These are phyloP conservation scores for Ariolimax columbianus DNA, from an alignment of 2,888 invertebrate species.

Conservation along the genomic window DNA sequence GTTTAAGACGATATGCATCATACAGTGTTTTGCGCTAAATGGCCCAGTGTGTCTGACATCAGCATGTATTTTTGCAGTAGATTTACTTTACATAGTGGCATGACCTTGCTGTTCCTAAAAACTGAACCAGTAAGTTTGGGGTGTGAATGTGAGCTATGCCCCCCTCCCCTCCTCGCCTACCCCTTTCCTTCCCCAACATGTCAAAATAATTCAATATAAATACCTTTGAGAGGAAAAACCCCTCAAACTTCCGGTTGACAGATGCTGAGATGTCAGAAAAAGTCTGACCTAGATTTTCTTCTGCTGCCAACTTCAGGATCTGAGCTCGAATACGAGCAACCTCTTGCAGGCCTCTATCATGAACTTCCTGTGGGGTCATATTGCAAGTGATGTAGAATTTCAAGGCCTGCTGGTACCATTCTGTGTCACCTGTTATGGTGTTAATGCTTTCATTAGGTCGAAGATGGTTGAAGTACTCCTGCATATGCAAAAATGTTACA, in stretches of 20 bases:
- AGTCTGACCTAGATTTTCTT: constrained; percentile 52
- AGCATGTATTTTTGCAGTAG: no score
- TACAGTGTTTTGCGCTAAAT: no score
- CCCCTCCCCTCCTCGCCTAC: no score
- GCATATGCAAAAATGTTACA: background rate
- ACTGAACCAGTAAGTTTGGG: no score
- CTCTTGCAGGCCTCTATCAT: constrained; percentile 72
- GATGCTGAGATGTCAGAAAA: constrained; percentile 43
- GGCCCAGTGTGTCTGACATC: no score
- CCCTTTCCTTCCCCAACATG: no score
- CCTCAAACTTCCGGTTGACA: constrained; percentile 59
- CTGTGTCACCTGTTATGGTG: constrained; percentile 67
- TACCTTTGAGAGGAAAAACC: constrained; percentile 60
- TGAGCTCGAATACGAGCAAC: constrained; percentile 69
- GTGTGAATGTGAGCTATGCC: no score
- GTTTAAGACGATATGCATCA: no score
- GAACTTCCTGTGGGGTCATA: constrained; percentile 72
- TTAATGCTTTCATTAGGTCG: constrained; percentile 68
- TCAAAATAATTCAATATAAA: background rate
- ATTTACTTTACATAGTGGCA: no score
- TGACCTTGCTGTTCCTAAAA: no score
- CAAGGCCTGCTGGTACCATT: constrained; percentile 69
- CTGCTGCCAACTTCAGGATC: constrained; percentile 55
- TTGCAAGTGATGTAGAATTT: constrained; percentile 69
- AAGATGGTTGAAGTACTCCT: constrained; percentile 62